Evolutionary conservation across 2,888 invertebrate species (phyloP).

Genomic region (Odontothrips loti): DNA sequence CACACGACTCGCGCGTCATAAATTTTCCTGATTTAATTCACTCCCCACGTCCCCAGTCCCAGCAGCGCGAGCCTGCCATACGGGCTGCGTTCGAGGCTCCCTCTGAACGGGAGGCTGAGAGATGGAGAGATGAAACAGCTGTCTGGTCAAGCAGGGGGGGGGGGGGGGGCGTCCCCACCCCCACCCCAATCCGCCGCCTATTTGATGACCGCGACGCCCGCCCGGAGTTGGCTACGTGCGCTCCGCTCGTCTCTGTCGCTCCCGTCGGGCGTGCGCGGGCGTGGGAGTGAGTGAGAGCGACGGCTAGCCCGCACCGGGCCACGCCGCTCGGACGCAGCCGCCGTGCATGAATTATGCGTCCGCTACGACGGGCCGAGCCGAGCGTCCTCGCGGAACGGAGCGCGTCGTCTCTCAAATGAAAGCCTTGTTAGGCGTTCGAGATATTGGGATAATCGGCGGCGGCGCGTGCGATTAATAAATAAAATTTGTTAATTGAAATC

Average conservation of each 20-base stretch:
- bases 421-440: slow-evolving; percentile 11
- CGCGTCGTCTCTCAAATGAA: slow-evolving; percentile 5
- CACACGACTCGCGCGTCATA: slow-evolving; percentile 1
- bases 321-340: not conserved
- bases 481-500: slow-evolving; percentile 14
- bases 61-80: not conserved
- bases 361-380: not conserved
- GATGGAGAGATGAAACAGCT: not conserved
- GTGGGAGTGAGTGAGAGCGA: too few species aligned
- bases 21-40: slow-evolving; percentile 25
- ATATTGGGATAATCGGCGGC: not conserved
- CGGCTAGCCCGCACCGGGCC: not conserved
- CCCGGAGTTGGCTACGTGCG: too few species aligned
- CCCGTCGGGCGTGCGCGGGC: too few species aligned
- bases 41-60: not conserved
- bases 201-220: not conserved
- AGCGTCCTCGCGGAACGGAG: not conserved
- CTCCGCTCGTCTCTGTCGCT: not conserved
- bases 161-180: too few species aligned
- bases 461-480: slow-evolving; percentile 16
- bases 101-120: not conserved
- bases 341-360: slow-evolving; percentile 7
- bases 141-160: too few species aligned
- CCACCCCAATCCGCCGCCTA: not conserved
- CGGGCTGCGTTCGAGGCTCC: not conserved